These are phyloP conservation scores for Erebia palarica DNA, from an alignment of 2,888 invertebrate genomes.

Conservation along the genomic window DNA sequence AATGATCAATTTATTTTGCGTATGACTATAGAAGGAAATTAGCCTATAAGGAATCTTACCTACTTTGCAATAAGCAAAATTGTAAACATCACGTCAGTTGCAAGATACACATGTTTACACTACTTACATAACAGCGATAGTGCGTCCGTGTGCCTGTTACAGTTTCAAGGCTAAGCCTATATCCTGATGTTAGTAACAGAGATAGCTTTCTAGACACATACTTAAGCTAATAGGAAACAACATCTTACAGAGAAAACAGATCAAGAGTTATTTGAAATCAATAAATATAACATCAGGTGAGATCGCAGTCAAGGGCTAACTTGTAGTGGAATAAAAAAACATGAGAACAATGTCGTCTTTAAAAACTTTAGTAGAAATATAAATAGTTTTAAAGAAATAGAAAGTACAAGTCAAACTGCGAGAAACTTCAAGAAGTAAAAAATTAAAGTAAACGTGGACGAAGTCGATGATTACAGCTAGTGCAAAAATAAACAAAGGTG, in stretches of 20 bases:
- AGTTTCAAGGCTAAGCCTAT: not conserved
- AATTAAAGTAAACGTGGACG: not conserved
- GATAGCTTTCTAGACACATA: not conserved
- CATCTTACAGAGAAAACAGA: no score
- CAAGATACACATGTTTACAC: not conserved
- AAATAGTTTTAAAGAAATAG: no score
- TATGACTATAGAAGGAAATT: not conserved
- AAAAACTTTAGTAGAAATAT: no score
- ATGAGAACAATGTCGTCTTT: no score
- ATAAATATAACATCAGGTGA: no score
- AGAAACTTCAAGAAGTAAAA: no score
- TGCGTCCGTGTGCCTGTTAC: not conserved
- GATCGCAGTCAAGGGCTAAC: no score
- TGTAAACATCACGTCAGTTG: not conserved
- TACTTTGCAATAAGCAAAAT: not conserved
- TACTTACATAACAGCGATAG: not conserved
- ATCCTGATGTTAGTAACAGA: no score
- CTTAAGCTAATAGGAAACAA: no score
- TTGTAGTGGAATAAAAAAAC: no score
- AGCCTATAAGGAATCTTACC: not conserved
- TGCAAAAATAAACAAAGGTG: constrained; percentile 24
- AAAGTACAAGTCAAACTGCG: no score
- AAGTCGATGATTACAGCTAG: not conserved
- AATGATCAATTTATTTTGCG: not conserved
- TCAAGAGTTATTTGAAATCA: no score